Percentiles rank a stretch among this genome's conserved stretches.
These are phyloP conservation scores for Gortyna flavago DNA, from an alignment of 2,888 invertebrate species.

Conservation along the genomic window DNA sequence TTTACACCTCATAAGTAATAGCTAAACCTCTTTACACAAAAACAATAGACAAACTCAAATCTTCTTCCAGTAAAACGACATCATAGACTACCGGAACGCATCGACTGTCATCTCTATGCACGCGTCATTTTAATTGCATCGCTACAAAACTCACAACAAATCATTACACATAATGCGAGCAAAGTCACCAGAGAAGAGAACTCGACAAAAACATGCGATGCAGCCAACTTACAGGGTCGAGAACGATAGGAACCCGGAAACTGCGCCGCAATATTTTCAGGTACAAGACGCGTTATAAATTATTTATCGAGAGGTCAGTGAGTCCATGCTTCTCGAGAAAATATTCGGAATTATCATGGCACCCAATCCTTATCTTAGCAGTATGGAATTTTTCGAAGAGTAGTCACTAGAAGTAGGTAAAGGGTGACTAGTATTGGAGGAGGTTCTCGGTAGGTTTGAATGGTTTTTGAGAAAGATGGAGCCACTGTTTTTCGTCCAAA, in stretches of 20 bases:
- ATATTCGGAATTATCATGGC: not conserved
- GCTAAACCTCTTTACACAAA: constrained; percentile 19
- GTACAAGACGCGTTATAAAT: constrained; percentile 71
- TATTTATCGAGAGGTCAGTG: constrained; percentile 56
- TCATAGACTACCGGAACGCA: constrained; percentile 14
- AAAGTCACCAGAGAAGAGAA: constrained; percentile 70
- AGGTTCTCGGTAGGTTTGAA: not conserved
- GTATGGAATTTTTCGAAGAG: not conserved
- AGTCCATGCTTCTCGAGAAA: constrained; percentile 52
- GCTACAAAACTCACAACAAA: constrained; percentile 60
- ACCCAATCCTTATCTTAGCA: not conserved
- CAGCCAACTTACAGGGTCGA: constrained; percentile 72
- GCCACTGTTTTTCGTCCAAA: not conserved
- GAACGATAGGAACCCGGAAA: constrained; percentile 79
- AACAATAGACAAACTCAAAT: constrained; percentile 24
- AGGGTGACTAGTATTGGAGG: not conserved
- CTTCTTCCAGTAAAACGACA: constrained; percentile 1
- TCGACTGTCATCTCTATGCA: constrained; percentile 45
- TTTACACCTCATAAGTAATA: not conserved
- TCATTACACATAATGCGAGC: constrained; percentile 71
- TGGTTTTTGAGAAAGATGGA: not conserved
- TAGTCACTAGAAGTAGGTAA: too few species aligned
- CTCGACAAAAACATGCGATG: constrained; percentile 70
- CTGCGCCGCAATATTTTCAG: constrained; percentile 84
- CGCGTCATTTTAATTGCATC: constrained; percentile 52